Evolutionary conservation across 1,140 invertebrate species (phyloP), one percentile per base, ranked within the genome.

Genomic region (Diorhabda sublineata): DNA sequence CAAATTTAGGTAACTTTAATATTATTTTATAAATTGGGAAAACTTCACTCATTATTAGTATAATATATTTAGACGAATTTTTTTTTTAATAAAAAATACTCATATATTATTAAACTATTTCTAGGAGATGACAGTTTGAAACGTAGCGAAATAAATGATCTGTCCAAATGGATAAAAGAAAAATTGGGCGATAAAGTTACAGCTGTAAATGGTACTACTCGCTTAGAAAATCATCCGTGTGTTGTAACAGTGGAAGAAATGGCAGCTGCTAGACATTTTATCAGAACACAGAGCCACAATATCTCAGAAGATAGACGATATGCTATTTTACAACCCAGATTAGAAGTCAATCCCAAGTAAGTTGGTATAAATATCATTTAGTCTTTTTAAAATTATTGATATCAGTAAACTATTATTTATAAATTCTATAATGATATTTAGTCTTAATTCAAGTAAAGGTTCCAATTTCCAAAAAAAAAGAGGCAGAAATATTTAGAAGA

Each of bases 201-300:
- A 43, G 88, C 89, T 61, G 90, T 96, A 2, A 92, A 91, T 81
- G 87, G 92, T 1, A 98, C 95, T 1, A 88, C 89, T 43, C 87
- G 92, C 47, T 81, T 98, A 11, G 93, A 94, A 68, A 87, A 87
- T 2, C 95, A 99, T 85, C 96, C 97, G 0, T 98, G 95, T 81
- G 91, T 97, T 2, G 87, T 98, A 0, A 97, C 95, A 2, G 93
- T 98, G 1, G 91, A 94, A 76, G 96, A 98, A 82, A 98, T 98
- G 95, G 95, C 93, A 1, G 92, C 94, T 6, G 96, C 96, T 0
- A 84, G 97, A 69, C 96, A 98, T 81, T 98, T 98, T 76, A 90
- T 98, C 66, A 87, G 92, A 61, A 96, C 95, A 3, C 93, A 96
- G 76, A 89, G 92, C 63, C 90, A 94, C 77, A 89, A 91, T 74